These are phyloP conservation scores for Petrocephalus microphthalmus DNA, from an alignment of 2,113 vertebrate species.

Conservation along the genomic window DNA sequence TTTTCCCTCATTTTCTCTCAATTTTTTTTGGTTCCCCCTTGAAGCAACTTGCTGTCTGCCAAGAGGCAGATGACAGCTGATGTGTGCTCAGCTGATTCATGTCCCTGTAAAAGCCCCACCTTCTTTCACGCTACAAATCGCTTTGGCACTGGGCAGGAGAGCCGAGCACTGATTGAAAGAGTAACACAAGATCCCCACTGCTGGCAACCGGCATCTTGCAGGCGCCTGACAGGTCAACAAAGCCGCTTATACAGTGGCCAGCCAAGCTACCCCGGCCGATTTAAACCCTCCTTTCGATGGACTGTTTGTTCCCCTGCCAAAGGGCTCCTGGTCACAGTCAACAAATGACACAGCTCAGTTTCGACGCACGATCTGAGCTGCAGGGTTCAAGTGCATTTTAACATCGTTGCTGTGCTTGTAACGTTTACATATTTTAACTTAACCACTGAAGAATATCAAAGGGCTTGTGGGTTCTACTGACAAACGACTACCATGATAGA, in stretches of 20 bases:
- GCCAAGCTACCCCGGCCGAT: neutral
- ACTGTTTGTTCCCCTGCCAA: slow-evolving; percentile 7
- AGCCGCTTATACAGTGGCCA: neutral
- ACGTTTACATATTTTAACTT: neutral
- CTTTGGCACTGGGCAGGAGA: slow-evolving; percentile 1
- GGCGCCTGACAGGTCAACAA: slow-evolving; percentile 8
- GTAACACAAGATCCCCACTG: slow-evolving; percentile 9
- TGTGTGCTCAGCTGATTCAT: slow-evolving; percentile 7
- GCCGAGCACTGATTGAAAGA: slow-evolving; percentile 1
- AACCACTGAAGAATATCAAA: neutral
- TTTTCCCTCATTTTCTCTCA: slow-evolving; percentile 1
- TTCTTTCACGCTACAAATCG: slow-evolving; percentile 8
- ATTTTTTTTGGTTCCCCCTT: neutral
- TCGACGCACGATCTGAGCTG: neutral
- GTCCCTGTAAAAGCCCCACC: neutral
- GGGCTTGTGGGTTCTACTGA: neutral
- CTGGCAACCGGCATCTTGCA: neutral
- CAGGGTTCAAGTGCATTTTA: slow-evolving; percentile 1
- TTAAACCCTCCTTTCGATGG: neutral
- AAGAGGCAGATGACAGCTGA: neutral
- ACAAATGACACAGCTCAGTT: neutral
- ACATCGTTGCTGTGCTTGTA: neutral
- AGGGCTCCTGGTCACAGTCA: slow-evolving; percentile 1
- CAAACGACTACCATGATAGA: neutral
- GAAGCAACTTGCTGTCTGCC: neutral